Percentiles rank a stretch among this genome's conserved stretches.
phyloP scores from a whole-genome alignment of 1,140 invertebrate genomes.

The Drosophila oshimai region DNA sequence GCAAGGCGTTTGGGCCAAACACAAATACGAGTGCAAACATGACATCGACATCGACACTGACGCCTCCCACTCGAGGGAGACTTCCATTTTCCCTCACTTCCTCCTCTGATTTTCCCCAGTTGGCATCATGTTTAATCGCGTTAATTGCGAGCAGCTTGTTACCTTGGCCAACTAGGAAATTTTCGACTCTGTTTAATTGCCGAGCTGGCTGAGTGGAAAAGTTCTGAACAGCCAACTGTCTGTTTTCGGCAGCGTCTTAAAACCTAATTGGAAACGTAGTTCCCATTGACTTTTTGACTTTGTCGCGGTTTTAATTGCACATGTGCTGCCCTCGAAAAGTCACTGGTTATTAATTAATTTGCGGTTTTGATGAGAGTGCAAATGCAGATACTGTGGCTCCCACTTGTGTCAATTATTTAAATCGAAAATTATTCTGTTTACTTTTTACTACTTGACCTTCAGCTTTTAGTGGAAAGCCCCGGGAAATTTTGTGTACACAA shows the following conservation, averaged over 20 bases:
- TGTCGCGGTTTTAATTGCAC: conserved; percentile 63
- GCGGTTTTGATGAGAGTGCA: conserved; percentile 23
- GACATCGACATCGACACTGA: conserved; percentile 39
- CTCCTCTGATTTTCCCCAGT: no score
- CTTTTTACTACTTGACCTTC: conserved; percentile 12
- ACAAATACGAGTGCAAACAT: conserved; percentile 39
- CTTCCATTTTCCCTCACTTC: conserved; percentile 31
- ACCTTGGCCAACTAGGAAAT: conserved; percentile 58
- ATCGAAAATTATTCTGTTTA: conserved; percentile 35
- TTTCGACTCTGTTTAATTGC: conserved; percentile 62
- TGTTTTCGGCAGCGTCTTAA: conserved; percentile 42
- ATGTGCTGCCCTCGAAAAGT: conserved; percentile 15
- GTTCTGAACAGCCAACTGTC: conserved; percentile 44
- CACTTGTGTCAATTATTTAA: conserved; percentile 51
- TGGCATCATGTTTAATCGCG: conserved; percentile 62
- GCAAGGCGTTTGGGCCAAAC: conserved; percentile 44
- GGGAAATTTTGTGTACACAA: no score
- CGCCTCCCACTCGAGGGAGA: neutral
- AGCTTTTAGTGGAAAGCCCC: conserved; percentile 1
- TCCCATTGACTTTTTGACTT: conserved; percentile 48
- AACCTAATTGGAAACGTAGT: conserved; percentile 48
- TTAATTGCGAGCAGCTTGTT: conserved; percentile 75
- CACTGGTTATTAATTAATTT: conserved; percentile 68
- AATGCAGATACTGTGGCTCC: conserved; percentile 14
- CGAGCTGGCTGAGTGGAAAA: conserved; percentile 18